Base-by-base conservation (phyloP, 2,797 vertebrate genomes). In the Falco cherrug region DNA sequence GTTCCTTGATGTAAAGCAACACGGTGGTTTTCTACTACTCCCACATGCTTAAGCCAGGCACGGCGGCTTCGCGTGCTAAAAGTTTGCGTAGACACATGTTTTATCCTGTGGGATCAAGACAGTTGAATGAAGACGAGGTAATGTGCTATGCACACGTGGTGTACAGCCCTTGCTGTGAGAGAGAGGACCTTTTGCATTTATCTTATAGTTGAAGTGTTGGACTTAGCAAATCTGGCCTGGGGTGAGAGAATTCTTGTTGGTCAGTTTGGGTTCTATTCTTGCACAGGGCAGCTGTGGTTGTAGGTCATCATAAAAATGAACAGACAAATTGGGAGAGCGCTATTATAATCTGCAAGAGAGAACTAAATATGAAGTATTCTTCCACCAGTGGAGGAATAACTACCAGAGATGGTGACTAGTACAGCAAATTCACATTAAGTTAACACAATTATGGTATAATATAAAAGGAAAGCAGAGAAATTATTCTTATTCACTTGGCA, bases 171-270 rank as follows among this genome's bases (percentile, higher is more conserved):
- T 41, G 35, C 28, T 33, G 5, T 35, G 45, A 90, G 57, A 11
- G 2, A 19, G 2, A 13, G 2, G 16, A 2, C 8, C 16, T 39
- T 50, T 54, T 75, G 28, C 1, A 0, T 51, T 81, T 84, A 15
- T 69, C 33, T 16, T 12, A 5, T 28, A 29, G 4, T 51, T 41
- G 76, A 31, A 11, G 13, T 84, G 17, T 17, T 59, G 16, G 33
- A 47, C 5, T 31, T 53, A 29, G 18, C 8, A 85, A 56, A 21
- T 56, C 24, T 80, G 56, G 7, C 8, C 18, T 48, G 25, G 13
- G 3, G 8, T 67, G 24, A n/a, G 39, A 80, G 7, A 10, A 33
- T 48, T 51, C 29, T 78, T 78, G 28, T 84, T 64, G 14, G 10
- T 57, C 37, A 29, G 22, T 87, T 83, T n/a, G 31, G 19, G 7